Evolutionary conservation across 2,888 invertebrate genomes (phyloP).

Genomic region (Caenorhabditis sp.): DNA sequence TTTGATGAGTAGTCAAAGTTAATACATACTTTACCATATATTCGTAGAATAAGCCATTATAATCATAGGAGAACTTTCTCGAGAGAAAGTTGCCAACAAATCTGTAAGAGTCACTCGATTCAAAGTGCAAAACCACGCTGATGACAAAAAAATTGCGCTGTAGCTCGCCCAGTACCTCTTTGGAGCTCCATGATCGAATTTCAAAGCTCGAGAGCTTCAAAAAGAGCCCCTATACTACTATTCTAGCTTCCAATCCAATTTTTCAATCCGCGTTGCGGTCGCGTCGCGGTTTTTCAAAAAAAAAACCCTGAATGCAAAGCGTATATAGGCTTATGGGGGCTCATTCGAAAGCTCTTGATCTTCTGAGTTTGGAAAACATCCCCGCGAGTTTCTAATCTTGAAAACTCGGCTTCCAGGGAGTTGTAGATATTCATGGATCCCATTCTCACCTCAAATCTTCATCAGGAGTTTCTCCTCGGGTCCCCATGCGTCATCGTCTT

Average conservation of each 20-base stretch:
- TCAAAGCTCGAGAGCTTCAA: neutral
- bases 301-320: neutral
- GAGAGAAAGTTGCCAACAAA: too few relatives aligned
- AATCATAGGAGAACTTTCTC: too few relatives aligned
- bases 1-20: too few relatives aligned
- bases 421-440: too few relatives aligned
- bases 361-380: neutral
- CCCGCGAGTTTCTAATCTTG: neutral
- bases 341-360: neutral
- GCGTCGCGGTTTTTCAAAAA: too few relatives aligned
- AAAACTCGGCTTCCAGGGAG: neutral
- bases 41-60: too few relatives aligned
- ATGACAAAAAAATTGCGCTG: neutral
- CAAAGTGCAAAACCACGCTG: neutral
- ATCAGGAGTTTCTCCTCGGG: too few relatives aligned
- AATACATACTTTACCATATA: too few relatives aligned
- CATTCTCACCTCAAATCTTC: too few relatives aligned
- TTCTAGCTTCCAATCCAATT: neutral
- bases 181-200: too few relatives aligned
- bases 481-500: too few relatives aligned
- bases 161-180: conserved; percentile 4
- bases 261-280: neutral
- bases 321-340: neutral
- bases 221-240: neutral
- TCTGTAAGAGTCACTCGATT: neutral